phyloP scores from a whole-genome alignment of 1,140 invertebrate genomes.

The Octopus bimaculoides region DNA sequence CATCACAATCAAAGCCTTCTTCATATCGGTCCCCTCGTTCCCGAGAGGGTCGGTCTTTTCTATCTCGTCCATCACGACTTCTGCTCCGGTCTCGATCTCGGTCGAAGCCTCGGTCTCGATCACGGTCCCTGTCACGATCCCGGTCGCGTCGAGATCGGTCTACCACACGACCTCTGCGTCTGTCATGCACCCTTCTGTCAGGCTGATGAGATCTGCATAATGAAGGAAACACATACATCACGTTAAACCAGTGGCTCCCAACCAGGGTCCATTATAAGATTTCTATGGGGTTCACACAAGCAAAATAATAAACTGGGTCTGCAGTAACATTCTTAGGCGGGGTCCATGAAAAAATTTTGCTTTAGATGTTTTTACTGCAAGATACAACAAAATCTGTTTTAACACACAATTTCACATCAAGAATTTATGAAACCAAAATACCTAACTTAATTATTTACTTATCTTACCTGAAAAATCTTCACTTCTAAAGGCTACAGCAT shows the following conservation, averaged over 20 bases:
- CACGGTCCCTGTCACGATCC: slow-evolving; percentile 23
- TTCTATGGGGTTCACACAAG: neutral
- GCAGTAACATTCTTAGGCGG: neutral
- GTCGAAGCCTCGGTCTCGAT: slow-evolving; percentile 24
- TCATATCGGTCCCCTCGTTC: slow-evolving; percentile 21
- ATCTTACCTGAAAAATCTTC: too few relatives aligned
- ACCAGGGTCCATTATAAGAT: neutral
- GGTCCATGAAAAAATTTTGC: neutral
- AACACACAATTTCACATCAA: too few relatives aligned
- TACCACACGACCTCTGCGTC: slow-evolving; percentile 23
- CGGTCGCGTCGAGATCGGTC: slow-evolving; percentile 24
- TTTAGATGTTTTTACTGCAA: neutral
- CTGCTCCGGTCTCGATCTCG: slow-evolving; percentile 26
- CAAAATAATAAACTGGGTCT: neutral
- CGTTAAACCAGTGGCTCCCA: slow-evolving; percentile 1
- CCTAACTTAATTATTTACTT: too few relatives aligned
- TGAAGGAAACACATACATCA: neutral
- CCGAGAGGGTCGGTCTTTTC: slow-evolving; percentile 20
- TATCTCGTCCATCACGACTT: slow-evolving; percentile 24
- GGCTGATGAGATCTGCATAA: neutral
- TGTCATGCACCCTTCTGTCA: slow-evolving; percentile 26
- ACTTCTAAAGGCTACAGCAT: too few relatives aligned
- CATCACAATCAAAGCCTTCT: slow-evolving; percentile 12
- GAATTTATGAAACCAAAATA: too few relatives aligned
- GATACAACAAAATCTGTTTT: neutral